phyloP scores from a whole-genome alignment of 2,888 invertebrate species.

The Galeruca laticollis region DNA sequence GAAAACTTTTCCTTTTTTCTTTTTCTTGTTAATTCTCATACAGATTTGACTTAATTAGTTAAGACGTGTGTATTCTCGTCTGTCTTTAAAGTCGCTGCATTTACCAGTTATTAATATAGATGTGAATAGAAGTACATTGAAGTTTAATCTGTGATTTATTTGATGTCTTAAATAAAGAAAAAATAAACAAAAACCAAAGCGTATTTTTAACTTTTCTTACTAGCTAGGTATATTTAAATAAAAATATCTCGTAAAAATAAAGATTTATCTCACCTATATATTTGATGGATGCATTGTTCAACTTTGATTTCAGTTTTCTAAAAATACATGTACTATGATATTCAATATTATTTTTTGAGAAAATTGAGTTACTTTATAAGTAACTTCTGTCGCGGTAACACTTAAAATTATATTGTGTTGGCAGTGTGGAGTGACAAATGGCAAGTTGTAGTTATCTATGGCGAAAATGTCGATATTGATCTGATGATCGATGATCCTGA shows the following conservation, averaged over 20 bases:
- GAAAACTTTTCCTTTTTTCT: slow-evolving; percentile 48
- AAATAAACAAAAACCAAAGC: not conserved
- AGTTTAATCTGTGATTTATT: slow-evolving; percentile 27
- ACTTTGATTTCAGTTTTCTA: no score
- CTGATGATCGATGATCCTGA: no score
- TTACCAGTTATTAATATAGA: slow-evolving; percentile 32
- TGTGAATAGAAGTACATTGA: slow-evolving; percentile 13
- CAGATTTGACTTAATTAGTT: slow-evolving; percentile 55
- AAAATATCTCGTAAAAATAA: not conserved
- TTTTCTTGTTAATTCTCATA: slow-evolving; percentile 1
- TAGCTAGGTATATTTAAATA: not conserved
- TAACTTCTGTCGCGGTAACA: no score
- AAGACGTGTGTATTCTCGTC: slow-evolving; percentile 53
- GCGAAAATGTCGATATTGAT: no score
- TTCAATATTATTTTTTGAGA: no score
- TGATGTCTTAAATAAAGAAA: not conserved
- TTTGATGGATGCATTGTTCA: no score
- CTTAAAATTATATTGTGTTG: no score
- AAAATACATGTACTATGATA: no score
- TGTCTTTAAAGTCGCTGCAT: slow-evolving; percentile 45
- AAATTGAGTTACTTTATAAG: no score
- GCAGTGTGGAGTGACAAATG: no score
- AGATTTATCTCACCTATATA: no score
- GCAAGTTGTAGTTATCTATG: no score
- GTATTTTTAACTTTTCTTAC: not conserved